Evolutionary conservation across 2,113 vertebrate species (phyloP).

Genomic region (Aspiorhynchus laticeps): DNA sequence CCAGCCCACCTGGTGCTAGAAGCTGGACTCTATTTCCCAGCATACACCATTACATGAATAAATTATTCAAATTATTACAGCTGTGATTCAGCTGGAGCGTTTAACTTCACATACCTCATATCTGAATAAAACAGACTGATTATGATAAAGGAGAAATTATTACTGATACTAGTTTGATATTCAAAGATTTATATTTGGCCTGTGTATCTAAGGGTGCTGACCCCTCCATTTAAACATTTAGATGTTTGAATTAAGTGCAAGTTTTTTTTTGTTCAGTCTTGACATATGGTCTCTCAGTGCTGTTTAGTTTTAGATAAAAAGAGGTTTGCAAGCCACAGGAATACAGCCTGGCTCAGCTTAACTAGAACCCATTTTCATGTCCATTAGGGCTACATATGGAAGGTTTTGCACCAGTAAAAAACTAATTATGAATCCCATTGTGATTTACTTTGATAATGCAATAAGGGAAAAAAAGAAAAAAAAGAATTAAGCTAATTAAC

Average conservation of each 20-base stretch:
- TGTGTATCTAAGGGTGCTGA: neutral
- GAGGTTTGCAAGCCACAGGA: neutral
- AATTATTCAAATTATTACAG: neutral
- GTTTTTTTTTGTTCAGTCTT: neutral
- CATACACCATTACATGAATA: neutral
- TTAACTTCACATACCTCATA: neutral
- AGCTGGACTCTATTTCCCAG: neutral
- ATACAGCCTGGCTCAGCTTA: neutral
- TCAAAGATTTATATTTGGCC: neutral
- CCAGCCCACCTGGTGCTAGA: neutral
- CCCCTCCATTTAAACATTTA: neutral
- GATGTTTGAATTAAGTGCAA: neutral
- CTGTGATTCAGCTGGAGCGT: neutral
- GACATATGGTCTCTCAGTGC: neutral
- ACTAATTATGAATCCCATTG: neutral
- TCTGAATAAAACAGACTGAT: neutral
- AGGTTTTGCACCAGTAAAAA: constrained; percentile 14
- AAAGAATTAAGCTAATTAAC: constrained; percentile 7
- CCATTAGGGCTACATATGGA: constrained; percentile 19
- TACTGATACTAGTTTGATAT: neutral
- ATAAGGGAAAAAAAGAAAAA: neutral
- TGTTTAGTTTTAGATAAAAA: neutral
- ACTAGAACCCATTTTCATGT: neutral
- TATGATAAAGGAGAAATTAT: neutral
- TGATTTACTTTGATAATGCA: constrained; percentile 6